Evolutionary conservation across 2,888 invertebrate genomes (phyloP), one percentile per base, ranked within the genome.

Genomic region (Andrena camellia): DNA sequence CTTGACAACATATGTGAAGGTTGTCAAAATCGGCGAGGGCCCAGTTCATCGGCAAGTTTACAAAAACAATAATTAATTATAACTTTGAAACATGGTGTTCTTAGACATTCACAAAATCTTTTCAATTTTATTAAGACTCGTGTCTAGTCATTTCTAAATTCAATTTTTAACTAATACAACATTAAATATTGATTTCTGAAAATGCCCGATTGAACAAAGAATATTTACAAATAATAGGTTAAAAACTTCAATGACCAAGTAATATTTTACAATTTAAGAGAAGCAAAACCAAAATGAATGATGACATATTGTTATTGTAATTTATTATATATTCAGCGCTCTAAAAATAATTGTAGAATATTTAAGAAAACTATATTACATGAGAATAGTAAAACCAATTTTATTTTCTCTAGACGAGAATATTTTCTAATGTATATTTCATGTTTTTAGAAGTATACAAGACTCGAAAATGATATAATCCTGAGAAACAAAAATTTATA

Each of bases 121-220:
- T 26, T 3, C 1, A 54, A 20, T 10, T 52, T 20, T 20, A 20
- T 52, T 57, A 26, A 26, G 13, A 57, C 54, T 20, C 54, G 26
- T 23, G 54, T 57, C 54, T 57, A 57, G 26, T 26, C 20, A 57
- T 26, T 57, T 23, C 54, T 57, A 57, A 57, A 57, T 57, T 54
- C 10, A 20, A 54, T 54, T 54, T n/a, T 50, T 52, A 52, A 42
- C 13, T 13, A 13, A 42, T 42, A 3, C 13, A 4, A 42, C 13
- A 42, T 42, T 42, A 42, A 42, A 13, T 42, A 42, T 13, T 42
- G 13, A 13, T 13, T 42, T 42, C 42, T 42, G 42, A 13, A 42
- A 42, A 13, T 42, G 13, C 13, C 13, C 3, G 42, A 42, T 13
- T 42, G 4, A 42, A 42, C 13, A 42, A 42, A 42, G 42, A 42